Percentiles rank a stretch among this genome's conserved stretches.
These are phyloP conservation scores for Drosophila lowei DNA, from an alignment of 1,140 invertebrate species.

Conservation along the genomic window DNA sequence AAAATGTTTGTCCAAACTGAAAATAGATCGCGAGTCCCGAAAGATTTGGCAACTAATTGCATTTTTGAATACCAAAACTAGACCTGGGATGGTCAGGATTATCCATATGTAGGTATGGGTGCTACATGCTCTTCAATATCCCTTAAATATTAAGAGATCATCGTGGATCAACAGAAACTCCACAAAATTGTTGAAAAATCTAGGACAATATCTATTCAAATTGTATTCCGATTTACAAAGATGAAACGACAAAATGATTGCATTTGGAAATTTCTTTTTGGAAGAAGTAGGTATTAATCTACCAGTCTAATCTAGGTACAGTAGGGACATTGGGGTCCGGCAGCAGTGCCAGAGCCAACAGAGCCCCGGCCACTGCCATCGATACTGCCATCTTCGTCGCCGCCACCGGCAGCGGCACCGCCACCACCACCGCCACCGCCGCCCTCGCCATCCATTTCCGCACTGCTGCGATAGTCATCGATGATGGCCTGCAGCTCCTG, in stretches of 20 bases:
- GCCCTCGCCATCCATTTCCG: constrained; percentile 16
- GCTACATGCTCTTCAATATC: too few relatives aligned
- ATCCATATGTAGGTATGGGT: too few relatives aligned
- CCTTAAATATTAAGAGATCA: too few relatives aligned
- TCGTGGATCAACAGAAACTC: too few relatives aligned
- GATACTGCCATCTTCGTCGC: constrained; percentile 5
- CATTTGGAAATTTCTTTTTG: background rate
- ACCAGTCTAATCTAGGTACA: background rate
- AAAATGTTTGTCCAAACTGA: constrained; percentile 21
- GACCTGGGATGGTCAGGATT: too few relatives aligned
- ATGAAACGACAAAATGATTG: background rate
- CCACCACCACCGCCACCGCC: background rate
- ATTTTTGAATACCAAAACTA: too few relatives aligned
- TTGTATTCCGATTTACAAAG: background rate
- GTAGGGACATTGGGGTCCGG: constrained; percentile 23
- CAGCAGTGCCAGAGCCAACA: background rate
- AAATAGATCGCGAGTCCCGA: constrained; percentile 32
- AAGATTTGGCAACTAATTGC: background rate
- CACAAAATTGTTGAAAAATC: too few relatives aligned
- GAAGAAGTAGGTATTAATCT: too few relatives aligned
- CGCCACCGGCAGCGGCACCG: background rate
- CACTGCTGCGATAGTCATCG: constrained; percentile 68
- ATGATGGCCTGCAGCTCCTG: constrained; percentile 72
- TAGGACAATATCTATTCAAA: too few relatives aligned
- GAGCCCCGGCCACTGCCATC: background rate